Evolutionary conservation across 2,888 invertebrate genomes (phyloP), one percentile per base, ranked within the genome.

Genomic region (Atherix ibis): DNA sequence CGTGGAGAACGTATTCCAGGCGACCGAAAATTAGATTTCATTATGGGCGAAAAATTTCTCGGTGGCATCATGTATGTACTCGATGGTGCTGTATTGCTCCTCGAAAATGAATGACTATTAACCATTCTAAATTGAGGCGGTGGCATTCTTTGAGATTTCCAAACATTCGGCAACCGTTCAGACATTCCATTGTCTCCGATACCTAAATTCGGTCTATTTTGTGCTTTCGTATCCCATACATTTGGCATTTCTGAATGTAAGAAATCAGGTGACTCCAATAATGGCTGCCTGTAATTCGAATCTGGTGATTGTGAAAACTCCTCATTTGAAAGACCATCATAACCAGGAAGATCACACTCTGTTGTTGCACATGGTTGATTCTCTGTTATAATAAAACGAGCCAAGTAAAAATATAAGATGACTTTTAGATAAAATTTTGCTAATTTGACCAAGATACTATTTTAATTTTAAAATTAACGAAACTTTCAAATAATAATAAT

Each of bases 1-100:
- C 37, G 18, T 14, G 31, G 31, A 27, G 35, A 28, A 10, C 34
- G 32, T 15, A 34, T 34, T n/a, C 25, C 14, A 15, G 28, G 31
- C 17, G 33, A 30, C 10, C 40, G 34, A 25, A 36, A 40, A 34
- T 38, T 40, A 16, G 22, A 34, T 30, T 36, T 40, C 32, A 40
- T 38, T 34, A 42, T 41, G 27, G 40, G 44, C 18, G 35, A 33
- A 16, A 44, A 44, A 31, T 38, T 39, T 29, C 43, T 34, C 6
- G 35, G 40, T 8, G 41, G 34, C 31, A 41, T 38, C 25, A 37
- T 40, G 36, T 44, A 43, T 14, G 38, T 40, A 35, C 38, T 32
- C 5, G 44, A 37, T 34, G 40, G 17, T 31, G 41, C 13, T 30
- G 37, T 10, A n/a, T n/a, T n/a, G n/a, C n/a, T n/a, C n/a, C n/a